Evolutionary conservation across 2,888 invertebrate species (phyloP).

Genomic region (Hirtodrosophila confusa): DNA sequence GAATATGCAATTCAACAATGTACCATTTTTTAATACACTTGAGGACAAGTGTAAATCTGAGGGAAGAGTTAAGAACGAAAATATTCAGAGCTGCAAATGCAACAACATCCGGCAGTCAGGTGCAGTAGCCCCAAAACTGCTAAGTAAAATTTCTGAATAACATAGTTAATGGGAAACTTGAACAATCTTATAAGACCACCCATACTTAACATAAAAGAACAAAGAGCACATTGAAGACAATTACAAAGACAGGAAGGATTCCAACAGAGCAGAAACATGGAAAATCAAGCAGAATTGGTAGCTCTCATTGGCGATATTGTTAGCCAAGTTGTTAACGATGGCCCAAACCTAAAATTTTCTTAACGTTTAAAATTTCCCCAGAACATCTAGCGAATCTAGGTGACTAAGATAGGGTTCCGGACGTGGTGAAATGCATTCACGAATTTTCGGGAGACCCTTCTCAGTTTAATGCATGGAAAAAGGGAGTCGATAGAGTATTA

Average conservation of each 20-base stretch:
- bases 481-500: constrained; percentile 15
- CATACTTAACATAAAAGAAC: background rate
- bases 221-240: background rate
- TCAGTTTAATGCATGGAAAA: background rate
- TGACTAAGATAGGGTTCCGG: background rate
- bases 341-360: background rate
- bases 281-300: too few species aligned
- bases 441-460: constrained; percentile 1
- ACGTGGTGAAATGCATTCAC: constrained; percentile 1
- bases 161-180: background rate
- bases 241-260: background rate
- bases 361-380: background rate
- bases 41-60: too few species aligned
- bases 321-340: background rate
- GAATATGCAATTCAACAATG: too few species aligned
- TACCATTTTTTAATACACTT: too few species aligned
- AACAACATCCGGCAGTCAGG: too few species aligned
- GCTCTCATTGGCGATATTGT: background rate
- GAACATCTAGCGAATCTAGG: background rate
- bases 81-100: too few species aligned
- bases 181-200: background rate
- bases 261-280: too few species aligned
- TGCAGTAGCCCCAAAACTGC: too few species aligned
- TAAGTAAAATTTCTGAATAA: background rate
- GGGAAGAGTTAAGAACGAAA: too few species aligned